Evolutionary conservation across 2,888 invertebrate species (phyloP).

Genomic region (Clistopyga incitator): DNA sequence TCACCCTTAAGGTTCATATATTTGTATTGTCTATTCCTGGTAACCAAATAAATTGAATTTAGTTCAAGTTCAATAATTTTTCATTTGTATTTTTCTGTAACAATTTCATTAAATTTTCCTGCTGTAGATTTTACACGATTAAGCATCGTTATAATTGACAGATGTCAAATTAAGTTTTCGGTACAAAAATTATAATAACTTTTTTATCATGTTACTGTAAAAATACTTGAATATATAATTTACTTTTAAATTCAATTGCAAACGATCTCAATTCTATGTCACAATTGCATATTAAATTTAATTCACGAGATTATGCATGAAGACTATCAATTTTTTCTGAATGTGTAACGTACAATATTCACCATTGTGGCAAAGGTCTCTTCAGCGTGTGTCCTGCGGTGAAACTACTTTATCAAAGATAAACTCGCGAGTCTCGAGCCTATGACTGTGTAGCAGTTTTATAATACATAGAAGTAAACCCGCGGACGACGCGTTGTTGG

Average conservation of each 20-base stretch:
- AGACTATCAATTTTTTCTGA: too few species aligned
- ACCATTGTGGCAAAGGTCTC: constrained; percentile 16
- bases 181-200: too few species aligned
- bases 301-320: too few species aligned
- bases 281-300: too few species aligned
- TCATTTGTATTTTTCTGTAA: not conserved
- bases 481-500: constrained; percentile 56
- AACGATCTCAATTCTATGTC: too few species aligned
- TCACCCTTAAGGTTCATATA: not conserved
- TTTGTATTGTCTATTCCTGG: not conserved
- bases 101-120: not conserved
- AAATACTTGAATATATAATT: too few species aligned
- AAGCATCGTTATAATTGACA: too few species aligned
- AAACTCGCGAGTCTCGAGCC: constrained; percentile 41
- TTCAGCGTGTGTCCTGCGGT: constrained; percentile 32
- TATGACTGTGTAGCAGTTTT: constrained; percentile 23
- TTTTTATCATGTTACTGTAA: too few species aligned
- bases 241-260: too few species aligned
- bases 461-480: constrained; percentile 44
- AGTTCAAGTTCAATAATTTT: not conserved
- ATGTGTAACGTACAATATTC: constrained; percentile 5
- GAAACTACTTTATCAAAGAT: constrained; percentile 61
- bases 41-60: not conserved
- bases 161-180: too few species aligned
- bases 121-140: constrained; percentile 12